Conservation (phyloP, 2,888 invertebrate species). For the Marronus borbonicus region DNA sequence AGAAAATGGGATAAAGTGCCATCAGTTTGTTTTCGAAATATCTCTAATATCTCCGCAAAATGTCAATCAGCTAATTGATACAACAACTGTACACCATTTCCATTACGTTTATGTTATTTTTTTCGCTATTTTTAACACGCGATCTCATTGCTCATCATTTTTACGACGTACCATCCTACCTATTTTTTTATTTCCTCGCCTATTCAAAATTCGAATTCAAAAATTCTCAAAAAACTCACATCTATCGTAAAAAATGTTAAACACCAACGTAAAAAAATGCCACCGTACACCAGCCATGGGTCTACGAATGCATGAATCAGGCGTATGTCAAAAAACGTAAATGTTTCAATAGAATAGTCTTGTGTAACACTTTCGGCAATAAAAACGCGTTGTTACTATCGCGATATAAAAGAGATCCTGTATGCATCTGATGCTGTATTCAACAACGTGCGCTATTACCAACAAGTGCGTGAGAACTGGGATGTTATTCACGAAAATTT, state of each 20-base stretch:
- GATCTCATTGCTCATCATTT: not conserved
- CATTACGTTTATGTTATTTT: too few relatives aligned
- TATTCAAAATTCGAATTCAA: not conserved
- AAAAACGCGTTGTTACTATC: not conserved
- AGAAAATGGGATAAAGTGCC: too few relatives aligned
- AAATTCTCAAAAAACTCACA: not conserved
- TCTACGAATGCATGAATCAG: not conserved
- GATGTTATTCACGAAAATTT: constrained; percentile 39
- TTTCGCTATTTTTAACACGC: not conserved
- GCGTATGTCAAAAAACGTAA: not conserved
- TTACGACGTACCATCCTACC: not conserved
- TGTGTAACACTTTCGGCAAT: not conserved
- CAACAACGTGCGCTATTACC: not conserved
- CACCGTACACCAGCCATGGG: not conserved
- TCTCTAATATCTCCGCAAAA: too few relatives aligned
- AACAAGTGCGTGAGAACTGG: constrained; percentile 30
- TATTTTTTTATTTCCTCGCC: not conserved
- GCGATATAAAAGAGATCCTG: not conserved
- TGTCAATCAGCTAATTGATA: too few relatives aligned
- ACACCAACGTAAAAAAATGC: constrained; percentile 10
- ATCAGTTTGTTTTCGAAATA: too few relatives aligned
- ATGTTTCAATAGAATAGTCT: not conserved
- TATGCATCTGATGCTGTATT: not conserved
- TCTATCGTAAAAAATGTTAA: not conserved
- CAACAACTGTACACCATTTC: too few relatives aligned